Percentiles rank a stretch among this genome's conserved stretches.
These are phyloP conservation scores for Zapus hudsonius DNA, from an alignment of 2,113 vertebrate species.

Conservation along the genomic window DNA sequence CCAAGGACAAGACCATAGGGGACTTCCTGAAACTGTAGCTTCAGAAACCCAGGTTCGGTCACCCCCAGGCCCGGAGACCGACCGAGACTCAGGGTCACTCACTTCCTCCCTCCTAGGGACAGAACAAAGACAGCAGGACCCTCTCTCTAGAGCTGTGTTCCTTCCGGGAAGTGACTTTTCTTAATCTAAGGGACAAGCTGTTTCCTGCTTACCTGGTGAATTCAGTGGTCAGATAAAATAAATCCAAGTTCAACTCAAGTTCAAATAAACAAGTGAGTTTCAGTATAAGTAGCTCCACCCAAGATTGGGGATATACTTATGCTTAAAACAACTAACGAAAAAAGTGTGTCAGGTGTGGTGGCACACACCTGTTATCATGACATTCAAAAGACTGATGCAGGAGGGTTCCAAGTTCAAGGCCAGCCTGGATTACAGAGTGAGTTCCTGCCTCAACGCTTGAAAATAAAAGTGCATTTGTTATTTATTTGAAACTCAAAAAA, in stretches of 20 bases:
- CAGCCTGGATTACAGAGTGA: not conserved
- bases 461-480: not conserved
- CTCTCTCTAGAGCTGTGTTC: not conserved
- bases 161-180: not conserved
- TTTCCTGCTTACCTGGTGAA: not conserved
- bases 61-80: rapidly evolving
- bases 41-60: slow-evolving; percentile 55
- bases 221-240: not conserved
- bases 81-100: not conserved
- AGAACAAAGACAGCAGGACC: not conserved
- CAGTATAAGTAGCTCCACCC: not conserved
- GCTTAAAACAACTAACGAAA: not conserved
- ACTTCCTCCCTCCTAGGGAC: not conserved
- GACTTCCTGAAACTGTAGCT: slow-evolving; percentile 60
- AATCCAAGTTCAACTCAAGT: not conserved
- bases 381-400: not conserved
- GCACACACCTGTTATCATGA: not conserved
- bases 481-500: not conserved
- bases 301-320: not conserved
- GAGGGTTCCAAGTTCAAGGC: not conserved
- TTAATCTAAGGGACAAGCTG: not conserved
- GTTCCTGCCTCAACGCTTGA: not conserved
- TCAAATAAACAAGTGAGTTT: not conserved
- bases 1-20: not conserved
- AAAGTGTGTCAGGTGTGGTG: not conserved